Evolutionary conservation across 1,140 invertebrate genomes (phyloP), one percentile per base, ranked within the genome.

Genomic region (Cheumatopsyche charites): DNA sequence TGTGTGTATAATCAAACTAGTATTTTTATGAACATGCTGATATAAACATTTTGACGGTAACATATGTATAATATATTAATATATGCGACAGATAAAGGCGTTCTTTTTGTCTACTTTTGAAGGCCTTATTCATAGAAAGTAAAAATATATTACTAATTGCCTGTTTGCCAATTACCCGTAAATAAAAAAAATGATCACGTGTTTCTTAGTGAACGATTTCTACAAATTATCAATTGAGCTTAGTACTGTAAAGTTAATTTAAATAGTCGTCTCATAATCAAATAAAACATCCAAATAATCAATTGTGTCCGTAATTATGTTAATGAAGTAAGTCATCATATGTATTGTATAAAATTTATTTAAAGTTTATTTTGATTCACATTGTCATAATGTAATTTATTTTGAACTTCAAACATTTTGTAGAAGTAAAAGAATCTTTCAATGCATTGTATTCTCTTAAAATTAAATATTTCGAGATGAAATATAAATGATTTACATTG

Each of bases 141-240:
- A 36, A 45, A 55, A 71, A 75, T 63, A 73, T 68, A 76, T 72
- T 76, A 76, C 72, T 71, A 66, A 76, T 73, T 76, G 75, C 75
- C 75, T 76, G 58, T 76, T 76, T 76, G 75, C 75, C 75, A 76
- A 76, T 76, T 73, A 73, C 73, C 29, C 29, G 9, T 4, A 36
- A 36, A 4, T 4, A 36, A 4, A 36, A 36, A 36, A 36, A 36
- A 36, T 4, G 29, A 36, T 36, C 29, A 36, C 29, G 29, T 36
- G 29, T 36, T 76, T 66, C 69, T 52, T 74, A 65, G 17, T 63
- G 74, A 70, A 72, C 72, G 58, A 73, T 74, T 76, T 76, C 70
- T 76, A 76, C 75, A 74, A 76, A 76, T 74, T 74, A 74, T 76
- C 75, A 49, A 76, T 76, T 76, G 75, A 76, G 75, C 75, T 76